Evolutionary conservation across 1,140 invertebrate genomes (phyloP).

Genomic region (Apis dorsata): DNA sequence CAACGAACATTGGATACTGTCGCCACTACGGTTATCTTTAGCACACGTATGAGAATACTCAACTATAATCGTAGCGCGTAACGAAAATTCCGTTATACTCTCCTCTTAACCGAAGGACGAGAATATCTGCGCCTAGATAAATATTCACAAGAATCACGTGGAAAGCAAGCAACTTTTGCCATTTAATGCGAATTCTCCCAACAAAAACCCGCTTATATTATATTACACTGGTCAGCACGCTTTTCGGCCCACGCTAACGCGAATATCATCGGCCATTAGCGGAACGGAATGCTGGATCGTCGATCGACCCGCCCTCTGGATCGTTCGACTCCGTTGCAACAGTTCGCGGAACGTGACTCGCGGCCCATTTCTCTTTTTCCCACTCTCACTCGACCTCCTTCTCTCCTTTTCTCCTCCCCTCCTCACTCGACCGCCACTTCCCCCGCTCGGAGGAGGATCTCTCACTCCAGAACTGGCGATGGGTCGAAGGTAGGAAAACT

Average conservation of each 20-base stretch:
- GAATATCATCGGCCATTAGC: slow-evolving; percentile 12
- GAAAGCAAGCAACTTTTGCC: not conserved
- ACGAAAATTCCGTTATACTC: too few relatives aligned
- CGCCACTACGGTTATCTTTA: too few relatives aligned
- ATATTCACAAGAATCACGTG: not conserved
- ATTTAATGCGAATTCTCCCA: not conserved
- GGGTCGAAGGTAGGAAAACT: not conserved
- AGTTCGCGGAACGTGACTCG: slow-evolving; percentile 32
- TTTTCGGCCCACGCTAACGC: not conserved
- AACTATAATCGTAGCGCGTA: too few relatives aligned
- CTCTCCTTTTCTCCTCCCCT: too few relatives aligned
- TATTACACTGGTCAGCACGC: not conserved
- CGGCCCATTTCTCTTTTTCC: slow-evolving; percentile 21
- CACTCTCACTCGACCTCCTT: too few relatives aligned
- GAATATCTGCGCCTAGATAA: too few relatives aligned
- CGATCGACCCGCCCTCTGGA: not conserved
- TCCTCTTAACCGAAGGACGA: too few relatives aligned
- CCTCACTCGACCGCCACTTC: too few relatives aligned
- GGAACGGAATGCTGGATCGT: not conserved
- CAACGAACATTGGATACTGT: too few relatives aligned
- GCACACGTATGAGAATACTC: too few relatives aligned
- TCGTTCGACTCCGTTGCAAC: not conserved
- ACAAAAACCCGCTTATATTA: not conserved
- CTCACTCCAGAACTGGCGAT: too few relatives aligned
- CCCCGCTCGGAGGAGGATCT: too few relatives aligned